These are phyloP conservation scores for Enteromius unitaeniatus DNA, from an alignment of 2,797 vertebrate genomes.

Conservation along the genomic window DNA sequence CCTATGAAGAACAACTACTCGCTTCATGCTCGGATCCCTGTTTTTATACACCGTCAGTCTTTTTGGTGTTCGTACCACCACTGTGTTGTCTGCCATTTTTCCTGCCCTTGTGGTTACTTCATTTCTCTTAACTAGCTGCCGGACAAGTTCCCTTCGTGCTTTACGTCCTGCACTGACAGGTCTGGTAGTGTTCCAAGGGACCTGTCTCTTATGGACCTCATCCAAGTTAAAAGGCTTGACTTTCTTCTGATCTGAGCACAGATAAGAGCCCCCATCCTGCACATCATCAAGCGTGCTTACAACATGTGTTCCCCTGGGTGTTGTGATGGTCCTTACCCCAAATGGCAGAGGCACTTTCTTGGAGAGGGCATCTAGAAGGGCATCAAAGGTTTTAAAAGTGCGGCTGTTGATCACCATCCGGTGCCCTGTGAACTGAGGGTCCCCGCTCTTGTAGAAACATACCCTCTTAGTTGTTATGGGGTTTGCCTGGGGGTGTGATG, in stretches of 20 bases:
- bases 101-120: constrained; percentile 63
- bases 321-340: constrained; percentile 94
- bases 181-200: constrained; percentile 88
- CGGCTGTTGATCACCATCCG: constrained; percentile 88
- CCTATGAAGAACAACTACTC: constrained; percentile 81
- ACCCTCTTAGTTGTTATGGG: constrained; percentile 85
- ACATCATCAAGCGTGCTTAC: constrained; percentile 87
- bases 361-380: constrained; percentile 90
- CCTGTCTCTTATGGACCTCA: constrained; percentile 79
- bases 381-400: constrained; percentile 94
- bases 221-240: constrained; percentile 91
- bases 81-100: constrained; percentile 63
- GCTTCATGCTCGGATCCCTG: constrained; percentile 79
- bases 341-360: constrained; percentile 93
- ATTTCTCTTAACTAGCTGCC: constrained; percentile 58
- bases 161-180: constrained; percentile 63
- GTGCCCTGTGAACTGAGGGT: constrained; percentile 89
- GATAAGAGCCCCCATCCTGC: constrained; percentile 90
- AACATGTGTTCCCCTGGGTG: constrained; percentile 85
- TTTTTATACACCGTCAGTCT: constrained; percentile 89
- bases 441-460: constrained; percentile 96
- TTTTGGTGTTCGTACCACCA: constrained; percentile 77
- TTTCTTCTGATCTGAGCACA: constrained; percentile 90
- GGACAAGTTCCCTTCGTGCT: constrained; percentile 58
- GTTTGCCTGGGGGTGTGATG: constrained; percentile 71